phyloP scores from a whole-genome alignment of 2,888 invertebrate species.

The Teinopalpus imperialis region DNA sequence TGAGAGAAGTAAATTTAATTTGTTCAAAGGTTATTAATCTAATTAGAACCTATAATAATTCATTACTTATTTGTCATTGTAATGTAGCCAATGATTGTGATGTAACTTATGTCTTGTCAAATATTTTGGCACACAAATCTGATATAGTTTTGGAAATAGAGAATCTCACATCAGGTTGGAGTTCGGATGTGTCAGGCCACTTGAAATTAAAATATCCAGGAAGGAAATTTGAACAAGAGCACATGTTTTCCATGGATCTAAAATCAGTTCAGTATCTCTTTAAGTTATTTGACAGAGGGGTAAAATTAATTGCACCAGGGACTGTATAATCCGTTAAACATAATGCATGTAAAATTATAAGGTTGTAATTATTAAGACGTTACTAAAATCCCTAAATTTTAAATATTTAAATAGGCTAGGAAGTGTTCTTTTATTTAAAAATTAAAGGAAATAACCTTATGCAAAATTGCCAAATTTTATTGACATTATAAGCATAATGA shows the following conservation, averaged over 20 bases:
- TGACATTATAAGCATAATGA: too few relatives aligned
- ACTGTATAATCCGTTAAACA: constrained; percentile 45
- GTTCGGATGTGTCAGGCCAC: constrained; percentile 87
- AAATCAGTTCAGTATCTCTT: constrained; percentile 79
- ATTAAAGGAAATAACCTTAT: too few relatives aligned
- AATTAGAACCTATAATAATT: constrained; percentile 48
- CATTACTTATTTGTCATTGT: constrained; percentile 78
- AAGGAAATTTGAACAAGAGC: constrained; percentile 55
- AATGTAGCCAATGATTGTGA: constrained; percentile 82
- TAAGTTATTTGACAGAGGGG: constrained; percentile 88
- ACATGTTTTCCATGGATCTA: constrained; percentile 47
- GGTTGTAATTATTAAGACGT: too few relatives aligned
- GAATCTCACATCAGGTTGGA: constrained; percentile 86
- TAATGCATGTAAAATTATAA: too few relatives aligned
- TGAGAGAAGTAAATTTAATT: constrained; percentile 76
- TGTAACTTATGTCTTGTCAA: constrained; percentile 81
- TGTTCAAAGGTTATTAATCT: constrained; percentile 68
- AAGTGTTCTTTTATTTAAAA: too few relatives aligned
- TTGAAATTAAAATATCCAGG: constrained; percentile 77
- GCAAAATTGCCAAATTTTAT: too few relatives aligned
- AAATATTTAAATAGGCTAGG: too few relatives aligned
- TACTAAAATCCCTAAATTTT: too few relatives aligned
- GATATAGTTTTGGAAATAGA: constrained; percentile 84
- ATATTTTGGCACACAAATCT: constrained; percentile 83
- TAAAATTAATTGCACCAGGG: constrained; percentile 88